Base-by-base conservation (phyloP, 2,888 invertebrate genomes). In the Caenorhabditis virilis region DNA sequence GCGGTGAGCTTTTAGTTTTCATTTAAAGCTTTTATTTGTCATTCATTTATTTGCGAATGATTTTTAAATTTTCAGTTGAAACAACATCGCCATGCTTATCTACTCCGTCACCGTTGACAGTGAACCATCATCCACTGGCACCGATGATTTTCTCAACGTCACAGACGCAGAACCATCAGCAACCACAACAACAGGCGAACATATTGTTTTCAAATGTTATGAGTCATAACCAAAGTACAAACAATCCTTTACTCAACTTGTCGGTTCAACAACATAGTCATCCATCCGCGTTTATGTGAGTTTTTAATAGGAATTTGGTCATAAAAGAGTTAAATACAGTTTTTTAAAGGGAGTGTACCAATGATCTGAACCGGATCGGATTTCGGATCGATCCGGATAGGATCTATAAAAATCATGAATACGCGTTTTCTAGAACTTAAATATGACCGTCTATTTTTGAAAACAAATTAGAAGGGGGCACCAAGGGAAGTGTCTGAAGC, bases 81-180 rank as follows among this genome's bases (percentile, higher is more conserved):
- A 55, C 60, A 11, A 56, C 60, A 25, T 65, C 65, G n/a, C 60
- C 65, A 35, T 56, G 52, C 3, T 60, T 65, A 22, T 65, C 65
- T 22, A 65, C 65, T 15, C 65, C 65, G 41, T 60, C 65, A 13
- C 59, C 65, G 15, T 36, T 59, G 30, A 59, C 60, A 23, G 49
- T 27, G 3, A 20, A 49, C 47, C 53, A 47, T 41, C 63, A 16
- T 6, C n/a, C n/a, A n/a, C n/a, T 33, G 33, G 42, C 49, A 43
- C 41, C 64, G 5, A 30, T 49, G n/a, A 13, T 39, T 18, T 36
- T 36, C n/a, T 25, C 25, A 26, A 16, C 33, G 22, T 23, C 48
- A 35, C 13, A 16, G n/a, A n/a, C n/a, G 6, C 38, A 38, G n/a
- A 15, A 11, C 33, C 7, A 33, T 33, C 13, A 11, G 33, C 20